These are phyloP conservation scores for Brachynemurus nebulosus DNA, from an alignment of 2,888 invertebrate species.

Conservation along the genomic window DNA sequence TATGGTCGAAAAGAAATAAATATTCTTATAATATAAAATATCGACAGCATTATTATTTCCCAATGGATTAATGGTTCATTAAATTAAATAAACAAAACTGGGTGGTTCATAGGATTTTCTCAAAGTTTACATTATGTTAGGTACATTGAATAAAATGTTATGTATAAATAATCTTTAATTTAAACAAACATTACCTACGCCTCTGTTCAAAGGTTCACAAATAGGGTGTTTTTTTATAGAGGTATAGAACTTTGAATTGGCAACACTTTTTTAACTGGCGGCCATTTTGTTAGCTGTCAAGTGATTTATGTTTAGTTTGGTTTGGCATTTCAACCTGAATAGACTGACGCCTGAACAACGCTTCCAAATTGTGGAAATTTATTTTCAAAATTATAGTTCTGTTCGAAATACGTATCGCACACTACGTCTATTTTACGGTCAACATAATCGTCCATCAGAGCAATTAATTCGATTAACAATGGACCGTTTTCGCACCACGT, in stretches of 20 bases:
- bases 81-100: too few relatives aligned
- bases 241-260: conserved; percentile 3
- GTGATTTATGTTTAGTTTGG: not conserved
- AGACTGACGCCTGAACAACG: conserved; percentile 17
- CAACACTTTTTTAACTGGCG: not conserved
- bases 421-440: conserved; percentile 21
- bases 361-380: conserved; percentile 20
- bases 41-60: too few relatives aligned
- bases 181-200: too few relatives aligned
- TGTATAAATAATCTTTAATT: too few relatives aligned
- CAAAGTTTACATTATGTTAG: too few relatives aligned
- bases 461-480: conserved; percentile 20
- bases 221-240: conserved; percentile 2
- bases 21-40: too few relatives aligned
- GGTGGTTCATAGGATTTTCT: too few relatives aligned
- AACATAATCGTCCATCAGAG: conserved; percentile 16
- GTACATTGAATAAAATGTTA: too few relatives aligned
- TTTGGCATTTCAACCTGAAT: conserved; percentile 17
- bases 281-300: not conserved
- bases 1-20: too few relatives aligned
- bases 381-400: conserved; percentile 20
- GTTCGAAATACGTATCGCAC: conserved; percentile 19
- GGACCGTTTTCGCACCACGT: conserved; percentile 20
- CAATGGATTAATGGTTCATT: too few relatives aligned
- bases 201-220: too few relatives aligned